phyloP scores from a whole-genome alignment of 92 coral and sea anemone species.

The Epizoanthus stellaris region DNA sequence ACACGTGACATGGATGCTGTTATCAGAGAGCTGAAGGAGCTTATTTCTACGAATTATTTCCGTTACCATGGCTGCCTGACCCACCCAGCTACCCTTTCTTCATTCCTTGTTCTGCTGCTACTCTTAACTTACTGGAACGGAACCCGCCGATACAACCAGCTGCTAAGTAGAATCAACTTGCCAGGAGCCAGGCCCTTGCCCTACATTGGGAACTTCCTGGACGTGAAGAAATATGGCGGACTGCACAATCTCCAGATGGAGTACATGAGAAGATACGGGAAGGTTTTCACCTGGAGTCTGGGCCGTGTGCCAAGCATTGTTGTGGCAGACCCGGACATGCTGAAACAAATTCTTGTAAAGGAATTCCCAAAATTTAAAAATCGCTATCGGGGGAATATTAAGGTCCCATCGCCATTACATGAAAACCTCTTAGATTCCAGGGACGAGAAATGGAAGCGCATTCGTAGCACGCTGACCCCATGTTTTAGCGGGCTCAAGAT shows the following conservation, averaged over 20 bases:
- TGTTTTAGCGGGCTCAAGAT: slow-evolving; percentile 19
- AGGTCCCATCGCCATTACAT: slow-evolving; percentile 11
- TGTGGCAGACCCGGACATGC: slow-evolving; percentile 62
- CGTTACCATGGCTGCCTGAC: slow-evolving; percentile 8
- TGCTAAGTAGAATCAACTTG: slow-evolving; percentile 46
- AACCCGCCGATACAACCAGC: slow-evolving; percentile 38
- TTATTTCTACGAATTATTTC: not conserved
- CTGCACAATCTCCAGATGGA: slow-evolving; percentile 51
- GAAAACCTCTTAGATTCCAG: not conserved
- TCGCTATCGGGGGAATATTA: slow-evolving; percentile 31
- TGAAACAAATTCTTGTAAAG: slow-evolving; percentile 62
- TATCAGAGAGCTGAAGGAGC: not conserved
- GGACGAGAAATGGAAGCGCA: slow-evolving; percentile 23
- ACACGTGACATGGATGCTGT: not conserved
- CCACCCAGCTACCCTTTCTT: not conserved
- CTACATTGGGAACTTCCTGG: slow-evolving; percentile 66
- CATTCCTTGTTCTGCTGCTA: slow-evolving; percentile 22
- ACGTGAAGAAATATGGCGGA: slow-evolving; percentile 57
- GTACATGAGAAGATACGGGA: slow-evolving; percentile 60
- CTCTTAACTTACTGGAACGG: slow-evolving; percentile 62
- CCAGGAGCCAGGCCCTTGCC: slow-evolving; percentile 67
- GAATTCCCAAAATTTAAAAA: slow-evolving; percentile 67
- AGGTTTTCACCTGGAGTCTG: slow-evolving; percentile 53
- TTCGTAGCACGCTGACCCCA: slow-evolving; percentile 13
- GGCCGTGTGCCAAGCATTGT: slow-evolving; percentile 61